A percentile compares a stretch with the other conserved stretches of the same genome.
phyloP scores from a whole-genome alignment of 2,113 vertebrate species.

The Dasypus novemcinctus region DNA sequence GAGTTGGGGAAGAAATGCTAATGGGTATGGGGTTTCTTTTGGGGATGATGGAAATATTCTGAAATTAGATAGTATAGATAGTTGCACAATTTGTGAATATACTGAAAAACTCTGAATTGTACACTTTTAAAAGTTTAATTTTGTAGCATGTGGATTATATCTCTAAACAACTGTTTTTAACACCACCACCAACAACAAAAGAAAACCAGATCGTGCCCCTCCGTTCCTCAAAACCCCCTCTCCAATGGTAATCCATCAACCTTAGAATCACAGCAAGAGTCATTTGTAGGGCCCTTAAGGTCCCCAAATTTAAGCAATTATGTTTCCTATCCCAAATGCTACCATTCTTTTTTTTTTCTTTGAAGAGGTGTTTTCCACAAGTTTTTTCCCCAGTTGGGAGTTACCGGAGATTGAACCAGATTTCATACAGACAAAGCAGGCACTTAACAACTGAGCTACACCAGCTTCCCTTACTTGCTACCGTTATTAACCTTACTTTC shows the following conservation, averaged over 20 bases:
- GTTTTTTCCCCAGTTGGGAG: too few species aligned
- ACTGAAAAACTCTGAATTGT: background rate
- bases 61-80: background rate
- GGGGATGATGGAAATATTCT: background rate
- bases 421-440: too few species aligned
- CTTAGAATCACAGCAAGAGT: background rate
- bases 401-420: too few species aligned
- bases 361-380: too few species aligned
- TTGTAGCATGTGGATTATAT: background rate
- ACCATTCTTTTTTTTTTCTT: too few species aligned
- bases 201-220: background rate
- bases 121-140: background rate
- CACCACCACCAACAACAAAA: too few species aligned
- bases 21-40: background rate
- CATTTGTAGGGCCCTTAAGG: background rate
- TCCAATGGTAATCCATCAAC: background rate
- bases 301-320: background rate
- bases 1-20: background rate
- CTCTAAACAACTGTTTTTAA: background rate
- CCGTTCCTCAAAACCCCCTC: background rate
- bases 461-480: too few species aligned
- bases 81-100: background rate
- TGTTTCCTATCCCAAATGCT: background rate
- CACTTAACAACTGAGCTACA: too few species aligned
- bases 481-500: background rate